Base-by-base conservation (phyloP, 2,113 vertebrate genomes). In the Jaculus jaculus region DNA sequence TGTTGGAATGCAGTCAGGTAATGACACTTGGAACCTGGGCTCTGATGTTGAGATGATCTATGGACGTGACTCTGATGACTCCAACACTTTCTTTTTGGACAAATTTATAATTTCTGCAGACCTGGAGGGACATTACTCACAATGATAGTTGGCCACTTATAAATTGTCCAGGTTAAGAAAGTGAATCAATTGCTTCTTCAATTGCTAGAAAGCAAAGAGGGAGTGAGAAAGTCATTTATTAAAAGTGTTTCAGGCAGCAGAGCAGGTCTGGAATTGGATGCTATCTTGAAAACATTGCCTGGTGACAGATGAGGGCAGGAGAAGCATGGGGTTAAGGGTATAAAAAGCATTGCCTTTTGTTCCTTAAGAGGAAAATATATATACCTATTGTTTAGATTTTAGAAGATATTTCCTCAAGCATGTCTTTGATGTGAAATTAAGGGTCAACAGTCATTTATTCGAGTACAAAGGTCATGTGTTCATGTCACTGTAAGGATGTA, bases 101-200 rank as follows among this genome's bases (percentile, higher is more conserved):
- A 87, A 77, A 94, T 90, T 87, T 89, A 80, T 94, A 95, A 84
- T 92, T 96, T 94, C 58, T 85, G 24, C 51, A 84, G 71, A 92
- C 89, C 73, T 90, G 21, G 73, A 94, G 87, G 63, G 72, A 68
- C 58, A 92, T 94, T 83, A 92, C 58, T 93, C 89, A 92, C 58
- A 47, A 51, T 78, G 86, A 92, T 92, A 92, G 65, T 88, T 81
- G 88, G 32, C 78, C 78, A 93, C 71, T 88, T 94, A 93, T 63
- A 90, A 89, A 84, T 73, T 63, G 9, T 73, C 37, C 61, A 68
- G 63, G 93, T 97, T 90, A 87, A 93, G 71, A 66, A 87, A 94
- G 85, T 90, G 78, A 95, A 91, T 93, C 78, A 90, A 78, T 96
- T 93, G 16, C 77, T 85, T 85, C 61, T 93, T 92, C 78, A 87